Evolutionary conservation across 2,797 vertebrate species (phyloP), one percentile per base, ranked within the genome.

Genomic region (Orientallactaga sibirica): DNA sequence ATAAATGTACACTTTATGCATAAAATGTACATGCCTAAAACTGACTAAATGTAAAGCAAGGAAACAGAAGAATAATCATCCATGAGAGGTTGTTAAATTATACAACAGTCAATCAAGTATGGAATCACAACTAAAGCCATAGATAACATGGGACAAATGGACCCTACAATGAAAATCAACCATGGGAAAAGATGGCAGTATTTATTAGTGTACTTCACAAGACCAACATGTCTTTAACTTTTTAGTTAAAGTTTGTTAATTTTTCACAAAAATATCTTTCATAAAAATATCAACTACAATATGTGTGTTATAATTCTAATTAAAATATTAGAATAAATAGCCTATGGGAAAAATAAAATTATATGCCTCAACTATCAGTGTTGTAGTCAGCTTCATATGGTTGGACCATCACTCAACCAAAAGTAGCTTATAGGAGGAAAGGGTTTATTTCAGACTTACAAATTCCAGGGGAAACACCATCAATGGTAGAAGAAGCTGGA

Each of bases 301-400:
- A 67, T 15, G 41, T 22, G 10, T 41, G 22, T 14, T 52, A 29
- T 33, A 15, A 74, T 67, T 79, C 55, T 75, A 74, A 73, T 74
- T 52, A 84, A 48, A 82, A 48, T 61, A 22, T 78, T 37, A 94
- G 19, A n/a, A 85, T 19, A 92, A 77, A 81, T 2, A 92, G 11
- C 29, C 11, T 16, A 75, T 18, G 55, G 12, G n/a, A 1, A 92
- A 55, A 43, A 75, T 10, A 86, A 68, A 81, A 68, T 15, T 19
- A 74, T 6, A 48, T 48, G 20, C 11, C 61, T 12, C 29, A 67
- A 71, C 1, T 5, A 12, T 33, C 58, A 61, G 58, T 19, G 12
- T 14, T 61, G 58, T 19, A 61, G 43, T 48, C 43, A 48, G 4
- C 43, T 48, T 48, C 43, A 48, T 48, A 8, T 48, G 4, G 43